phyloP scores from a whole-genome alignment of 2,113 vertebrate species.

The Chrysemys picta region DNA sequence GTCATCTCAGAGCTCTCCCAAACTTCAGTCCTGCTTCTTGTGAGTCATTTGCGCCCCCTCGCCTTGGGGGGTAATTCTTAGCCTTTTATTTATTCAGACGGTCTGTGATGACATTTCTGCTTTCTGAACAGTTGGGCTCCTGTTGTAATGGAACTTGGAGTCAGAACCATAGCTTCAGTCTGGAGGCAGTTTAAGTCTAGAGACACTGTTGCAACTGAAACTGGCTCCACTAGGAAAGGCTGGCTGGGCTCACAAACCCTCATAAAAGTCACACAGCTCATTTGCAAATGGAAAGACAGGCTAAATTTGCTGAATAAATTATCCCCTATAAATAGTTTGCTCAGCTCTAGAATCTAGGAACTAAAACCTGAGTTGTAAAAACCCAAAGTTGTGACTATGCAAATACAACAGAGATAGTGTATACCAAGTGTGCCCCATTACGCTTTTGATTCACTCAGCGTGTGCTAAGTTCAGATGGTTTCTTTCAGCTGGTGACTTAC shows the following conservation, averaged over 20 bases:
- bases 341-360: neutral
- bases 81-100: neutral
- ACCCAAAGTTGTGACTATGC: neutral
- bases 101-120: neutral
- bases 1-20: neutral
- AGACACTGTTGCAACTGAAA: too few species aligned
- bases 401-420: neutral
- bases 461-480: neutral
- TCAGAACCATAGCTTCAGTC: neutral
- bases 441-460: neutral
- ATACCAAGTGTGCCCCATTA: neutral
- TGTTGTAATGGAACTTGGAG: neutral
- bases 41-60: neutral
- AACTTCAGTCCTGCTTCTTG: neutral
- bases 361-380: neutral
- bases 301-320: neutral
- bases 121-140: neutral
- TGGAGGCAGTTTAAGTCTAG: neutral
- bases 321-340: neutral
- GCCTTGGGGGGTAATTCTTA: neutral
- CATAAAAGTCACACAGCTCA: neutral
- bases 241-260: neutral
- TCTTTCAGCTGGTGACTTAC: neutral
- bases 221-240: neutral
- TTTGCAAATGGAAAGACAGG: neutral